Conservation (phyloP, 2,888 invertebrate species). For the Choristoneura rosaceana region DNA sequence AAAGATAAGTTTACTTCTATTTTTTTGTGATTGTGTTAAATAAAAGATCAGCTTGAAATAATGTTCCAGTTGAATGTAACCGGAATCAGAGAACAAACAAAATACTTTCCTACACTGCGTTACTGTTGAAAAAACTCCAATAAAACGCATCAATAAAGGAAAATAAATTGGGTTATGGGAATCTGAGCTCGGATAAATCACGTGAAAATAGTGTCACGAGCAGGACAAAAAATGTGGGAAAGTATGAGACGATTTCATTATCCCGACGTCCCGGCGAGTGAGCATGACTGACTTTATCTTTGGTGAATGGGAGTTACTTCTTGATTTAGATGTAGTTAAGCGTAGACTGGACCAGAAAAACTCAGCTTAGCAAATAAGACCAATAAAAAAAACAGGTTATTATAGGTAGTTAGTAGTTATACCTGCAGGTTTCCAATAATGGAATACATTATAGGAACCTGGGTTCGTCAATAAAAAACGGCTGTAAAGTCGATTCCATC, state of each 20-base stretch:
- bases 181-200: constrained; percentile 76
- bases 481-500: no score
- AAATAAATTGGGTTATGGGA: constrained; percentile 80
- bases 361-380: not conserved
- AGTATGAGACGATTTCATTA: constrained; percentile 73
- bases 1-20: no score
- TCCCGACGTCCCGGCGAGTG: constrained; percentile 59
- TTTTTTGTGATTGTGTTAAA: not conserved
- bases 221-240: constrained; percentile 73
- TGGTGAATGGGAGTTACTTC: constrained; percentile 53
- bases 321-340: constrained; percentile 15
- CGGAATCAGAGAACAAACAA: constrained; percentile 39
- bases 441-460: no score
- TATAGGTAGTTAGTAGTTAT: no score
- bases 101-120: constrained; percentile 40
- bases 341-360: not conserved
- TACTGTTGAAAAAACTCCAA: constrained; percentile 56
- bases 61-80: not conserved
- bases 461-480: no score
- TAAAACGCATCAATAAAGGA: constrained; percentile 62
- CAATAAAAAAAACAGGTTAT: no score
- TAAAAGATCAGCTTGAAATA: not conserved
- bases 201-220: constrained; percentile 81
- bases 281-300: constrained; percentile 67
- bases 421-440: no score